Evolutionary conservation across 2,113 vertebrate species (phyloP), one percentile per base, ranked within the genome.

Genomic region (Ciconia stormi): DNA sequence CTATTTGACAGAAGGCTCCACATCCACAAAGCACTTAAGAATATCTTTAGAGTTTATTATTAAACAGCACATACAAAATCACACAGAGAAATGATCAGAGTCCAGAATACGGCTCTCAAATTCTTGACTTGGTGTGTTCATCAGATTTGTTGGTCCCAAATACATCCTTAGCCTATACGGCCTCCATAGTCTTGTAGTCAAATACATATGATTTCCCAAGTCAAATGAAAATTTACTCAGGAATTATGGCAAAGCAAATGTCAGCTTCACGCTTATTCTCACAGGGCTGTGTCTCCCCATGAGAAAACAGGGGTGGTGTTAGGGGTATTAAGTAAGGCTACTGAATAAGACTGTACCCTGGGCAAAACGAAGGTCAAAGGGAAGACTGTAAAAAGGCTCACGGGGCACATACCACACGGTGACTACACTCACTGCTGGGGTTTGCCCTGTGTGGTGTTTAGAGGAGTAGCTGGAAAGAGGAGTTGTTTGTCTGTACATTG

Each of bases 381-480:
- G 62, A 66, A 49, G 65, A 16, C 40, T 72, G 18, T 21, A 14
- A 30, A 30, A 67, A 93, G 56, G 36, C 18, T 40, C 30, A 9
- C 14, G 1, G 6, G 34, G 18, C 13, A 32, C 50, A 30, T 12
- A 7, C 6, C 1, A 2, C 6, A 2, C 46, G 44, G 44, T 36
- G 58, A 27, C 32, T 30, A 4, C 30, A 6, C 23, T 44, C 11
- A 2, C 61, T 6, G 25, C 40, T 70, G 69, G 16, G 34, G 12
- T 36, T 66, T 58, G 34, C n/a, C 42, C 42, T 36, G 1, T 2
- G 26, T 25, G 77, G 44, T 30, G 7, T 38, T 65, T 44, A 29
- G 52, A 73, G 53, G 44, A 77, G 20, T 6, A 9, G 20, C 21
- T 30, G 7, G 38, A 13, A 53, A 58, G 63, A 77, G 36, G 23